Conservation (phyloP, 37 sponge, comb jelly and placozoan genomes). For the Bolinopsis microptera region DNA sequence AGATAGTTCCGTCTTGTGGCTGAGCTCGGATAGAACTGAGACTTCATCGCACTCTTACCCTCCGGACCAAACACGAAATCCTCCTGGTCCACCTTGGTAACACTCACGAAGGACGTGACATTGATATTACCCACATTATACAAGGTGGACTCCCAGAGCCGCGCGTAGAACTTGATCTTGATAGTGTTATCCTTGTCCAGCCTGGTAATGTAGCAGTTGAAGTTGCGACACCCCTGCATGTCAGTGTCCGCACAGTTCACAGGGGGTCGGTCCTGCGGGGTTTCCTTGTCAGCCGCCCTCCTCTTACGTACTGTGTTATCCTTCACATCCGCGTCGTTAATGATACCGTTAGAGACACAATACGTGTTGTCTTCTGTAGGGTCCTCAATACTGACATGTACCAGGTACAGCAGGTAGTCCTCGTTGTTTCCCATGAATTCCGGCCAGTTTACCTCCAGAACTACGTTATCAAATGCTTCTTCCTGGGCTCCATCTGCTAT, state of each 20-base stretch:
- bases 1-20: conserved; percentile 12
- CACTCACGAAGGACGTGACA: not conserved
- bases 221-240: not conserved
- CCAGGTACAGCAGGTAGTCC: conserved; percentile 6
- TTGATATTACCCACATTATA: not conserved
- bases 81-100: not conserved
- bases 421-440: not conserved
- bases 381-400: not conserved
- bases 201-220: not conserved
- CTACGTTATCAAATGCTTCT: not conserved
- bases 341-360: not conserved
- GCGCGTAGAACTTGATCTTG: not conserved
- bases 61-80: conserved; percentile 9
- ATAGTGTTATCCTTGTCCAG: not conserved
- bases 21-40: conserved; percentile 10
- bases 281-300: not conserved
- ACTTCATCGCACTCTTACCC: conserved; percentile 41
- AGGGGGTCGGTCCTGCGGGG: not conserved
- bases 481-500: not conserved
- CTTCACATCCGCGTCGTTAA: not conserved
- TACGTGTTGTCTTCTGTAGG: not conserved
- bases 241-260: not conserved
- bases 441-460: not conserved
- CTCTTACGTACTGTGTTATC: not conserved
- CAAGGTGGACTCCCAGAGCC: not conserved